A percentile compares a stretch with the other conserved stretches of the same genome.
Evolutionary conservation across 2,797 vertebrate species (phyloP).

Genomic region (Diceros bicornis): DNA sequence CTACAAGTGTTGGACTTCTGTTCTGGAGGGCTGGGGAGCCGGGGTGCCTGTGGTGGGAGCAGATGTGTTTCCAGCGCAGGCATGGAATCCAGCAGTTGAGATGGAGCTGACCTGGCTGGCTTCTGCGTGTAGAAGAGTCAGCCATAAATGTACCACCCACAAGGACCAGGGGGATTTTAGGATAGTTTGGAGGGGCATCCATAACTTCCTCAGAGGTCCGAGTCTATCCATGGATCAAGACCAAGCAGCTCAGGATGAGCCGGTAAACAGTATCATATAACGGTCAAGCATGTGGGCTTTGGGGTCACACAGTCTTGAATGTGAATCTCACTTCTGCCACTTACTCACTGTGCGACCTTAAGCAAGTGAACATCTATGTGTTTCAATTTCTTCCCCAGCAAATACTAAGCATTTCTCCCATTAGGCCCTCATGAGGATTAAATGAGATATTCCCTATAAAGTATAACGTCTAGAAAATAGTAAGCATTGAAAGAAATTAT

Average conservation of each 20-base stretch:
- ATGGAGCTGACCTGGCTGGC: background rate
- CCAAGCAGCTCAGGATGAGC: background rate
- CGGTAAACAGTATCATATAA: background rate
- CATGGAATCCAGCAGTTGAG: background rate
- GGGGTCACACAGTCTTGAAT: background rate
- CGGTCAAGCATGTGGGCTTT: background rate
- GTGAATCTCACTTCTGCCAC: background rate
- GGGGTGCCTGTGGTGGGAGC: background rate
- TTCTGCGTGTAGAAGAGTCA: background rate
- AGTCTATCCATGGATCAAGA: background rate
- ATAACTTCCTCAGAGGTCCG: background rate
- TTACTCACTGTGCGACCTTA: background rate
- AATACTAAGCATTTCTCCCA: background rate
- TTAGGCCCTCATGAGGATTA: background rate
- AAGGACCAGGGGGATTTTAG: background rate
- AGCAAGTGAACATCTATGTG: background rate
- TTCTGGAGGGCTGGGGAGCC: background rate
- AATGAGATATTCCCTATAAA: background rate
- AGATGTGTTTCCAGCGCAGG: background rate
- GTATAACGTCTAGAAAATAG: background rate
- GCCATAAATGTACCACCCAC: background rate
- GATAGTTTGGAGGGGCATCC: background rate
- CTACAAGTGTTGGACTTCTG: background rate
- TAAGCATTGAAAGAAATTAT: background rate
- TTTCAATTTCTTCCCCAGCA: background rate